phyloP scores from a whole-genome alignment of 2,113 vertebrate species.

The Catagonus wagneri region DNA sequence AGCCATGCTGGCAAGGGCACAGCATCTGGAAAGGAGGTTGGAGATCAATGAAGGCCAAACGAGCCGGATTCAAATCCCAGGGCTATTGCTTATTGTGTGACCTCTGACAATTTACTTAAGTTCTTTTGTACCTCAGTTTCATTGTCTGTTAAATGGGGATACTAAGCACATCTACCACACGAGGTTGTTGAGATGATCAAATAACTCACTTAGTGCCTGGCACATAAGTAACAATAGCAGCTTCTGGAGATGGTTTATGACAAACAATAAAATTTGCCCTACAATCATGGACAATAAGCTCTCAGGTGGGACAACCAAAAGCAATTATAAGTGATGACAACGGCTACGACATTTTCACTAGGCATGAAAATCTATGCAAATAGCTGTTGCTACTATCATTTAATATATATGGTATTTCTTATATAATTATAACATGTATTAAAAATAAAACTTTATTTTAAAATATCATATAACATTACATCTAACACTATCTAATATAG shows the following conservation, averaged over 20 bases:
- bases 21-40: background rate
- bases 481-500: background rate
- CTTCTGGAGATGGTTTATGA: constrained; percentile 72
- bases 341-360: background rate
- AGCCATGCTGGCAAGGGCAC: background rate
- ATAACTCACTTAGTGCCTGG: background rate
- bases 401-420: background rate
- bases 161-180: background rate
- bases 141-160: background rate
- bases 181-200: background rate
- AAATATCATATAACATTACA: background rate
- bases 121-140: background rate
- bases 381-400: background rate
- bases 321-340: background rate
- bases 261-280: background rate
- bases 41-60: background rate
- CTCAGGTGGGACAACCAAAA: background rate
- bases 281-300: background rate
- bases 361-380: background rate
- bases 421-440: background rate
- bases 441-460: background rate
- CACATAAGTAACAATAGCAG: background rate
- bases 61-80: background rate
- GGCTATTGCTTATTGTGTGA: background rate
- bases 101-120: background rate